Evolutionary conservation across 2,888 invertebrate species (phyloP).

Genomic region (Trachelus stipa): DNA sequence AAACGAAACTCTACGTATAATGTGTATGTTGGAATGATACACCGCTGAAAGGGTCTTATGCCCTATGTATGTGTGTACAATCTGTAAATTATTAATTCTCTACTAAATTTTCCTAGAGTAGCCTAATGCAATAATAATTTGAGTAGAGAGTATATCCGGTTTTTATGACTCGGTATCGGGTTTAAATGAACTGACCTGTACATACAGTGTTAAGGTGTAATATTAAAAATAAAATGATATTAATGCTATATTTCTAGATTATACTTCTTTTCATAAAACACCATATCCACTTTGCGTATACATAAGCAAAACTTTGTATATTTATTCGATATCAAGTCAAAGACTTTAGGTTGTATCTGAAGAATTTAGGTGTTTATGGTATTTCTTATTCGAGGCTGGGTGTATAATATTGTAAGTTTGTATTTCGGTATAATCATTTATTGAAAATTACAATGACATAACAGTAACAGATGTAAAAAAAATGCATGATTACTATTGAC

Average conservation of each 20-base stretch:
- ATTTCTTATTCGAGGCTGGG: neutral
- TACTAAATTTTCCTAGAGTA: conserved; percentile 45
- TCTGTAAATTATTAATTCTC: conserved; percentile 58
- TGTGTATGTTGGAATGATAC: conserved; percentile 40
- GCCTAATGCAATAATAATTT: conserved; percentile 38
- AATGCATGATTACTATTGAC: conserved; percentile 41
- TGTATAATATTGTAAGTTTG: neutral
- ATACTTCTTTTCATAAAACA: neutral
- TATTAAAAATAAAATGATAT: conserved; percentile 43
- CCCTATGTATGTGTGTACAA: conserved; percentile 54
- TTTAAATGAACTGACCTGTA: conserved; percentile 56
- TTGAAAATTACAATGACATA: conserved; percentile 56
- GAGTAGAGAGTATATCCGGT: conserved; percentile 14
- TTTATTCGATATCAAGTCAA: neutral
- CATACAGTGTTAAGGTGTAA: conserved; percentile 57
- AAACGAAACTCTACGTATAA: conserved; percentile 30
- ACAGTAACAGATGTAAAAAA: conserved; percentile 48
- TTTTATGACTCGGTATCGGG: conserved; percentile 23
- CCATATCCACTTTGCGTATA: neutral
- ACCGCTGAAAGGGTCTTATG: conserved; percentile 31
- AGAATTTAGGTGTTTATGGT: neutral
- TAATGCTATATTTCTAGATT: neutral
- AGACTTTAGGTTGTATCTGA: neutral
- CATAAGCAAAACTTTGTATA: neutral
- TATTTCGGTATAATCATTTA: conserved; percentile 43